Evolutionary conservation across 2,113 vertebrate genomes (phyloP).

Genomic region (Actenoides hombroni): DNA sequence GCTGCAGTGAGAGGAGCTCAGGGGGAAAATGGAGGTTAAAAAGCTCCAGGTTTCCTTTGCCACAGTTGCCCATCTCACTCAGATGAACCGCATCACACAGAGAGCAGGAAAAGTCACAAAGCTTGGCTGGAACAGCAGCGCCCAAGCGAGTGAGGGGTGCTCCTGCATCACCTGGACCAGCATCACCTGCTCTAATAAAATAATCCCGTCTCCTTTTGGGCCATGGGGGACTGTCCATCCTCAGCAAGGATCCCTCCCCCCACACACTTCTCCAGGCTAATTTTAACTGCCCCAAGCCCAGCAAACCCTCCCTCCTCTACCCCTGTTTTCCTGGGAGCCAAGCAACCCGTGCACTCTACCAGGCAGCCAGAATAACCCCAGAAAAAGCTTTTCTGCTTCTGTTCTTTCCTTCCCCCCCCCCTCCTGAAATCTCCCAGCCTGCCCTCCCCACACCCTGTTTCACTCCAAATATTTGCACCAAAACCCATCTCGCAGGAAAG

Average conservation of each 20-base stretch:
- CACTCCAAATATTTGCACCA: slow-evolving; percentile 55
- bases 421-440: background rate
- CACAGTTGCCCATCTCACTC: fast-evolving
- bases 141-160: fast-evolving
- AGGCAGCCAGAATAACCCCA: background rate
- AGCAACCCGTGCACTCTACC: background rate
- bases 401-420: background rate
- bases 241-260: background rate
- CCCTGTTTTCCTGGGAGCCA: background rate
- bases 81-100: background rate
- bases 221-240: background rate
- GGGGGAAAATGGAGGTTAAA: background rate
- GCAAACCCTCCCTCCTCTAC: background rate
- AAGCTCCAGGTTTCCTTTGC: background rate
- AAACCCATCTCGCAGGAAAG: background rate
- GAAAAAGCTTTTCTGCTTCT: background rate
- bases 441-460: background rate
- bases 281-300: background rate
- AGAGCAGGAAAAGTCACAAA: background rate
- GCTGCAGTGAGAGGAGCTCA: background rate
- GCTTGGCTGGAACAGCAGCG: fast-evolving
- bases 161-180: background rate
- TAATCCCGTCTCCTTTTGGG: background rate
- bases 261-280: fast-evolving
- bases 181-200: background rate